A percentile compares a stretch with the other conserved stretches of the same genome.
Conservation (phyloP, 2,113 vertebrate genomes). For the Oceanodroma tethys region DNA sequence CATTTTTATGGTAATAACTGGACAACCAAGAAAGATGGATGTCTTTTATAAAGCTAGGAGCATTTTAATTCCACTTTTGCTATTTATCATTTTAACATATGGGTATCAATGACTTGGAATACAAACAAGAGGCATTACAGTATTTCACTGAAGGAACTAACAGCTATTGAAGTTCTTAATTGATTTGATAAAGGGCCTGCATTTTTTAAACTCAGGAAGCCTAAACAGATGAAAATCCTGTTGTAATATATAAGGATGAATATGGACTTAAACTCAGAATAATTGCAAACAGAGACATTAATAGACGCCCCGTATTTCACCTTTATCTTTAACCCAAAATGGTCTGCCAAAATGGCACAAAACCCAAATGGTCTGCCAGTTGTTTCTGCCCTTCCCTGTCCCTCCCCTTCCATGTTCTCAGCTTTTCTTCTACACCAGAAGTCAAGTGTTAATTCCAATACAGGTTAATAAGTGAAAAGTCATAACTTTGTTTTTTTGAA, state of each 20-base stretch:
- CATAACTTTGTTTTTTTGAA: neutral
- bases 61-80: neutral
- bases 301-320: rapidly evolving
- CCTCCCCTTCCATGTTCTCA: neutral
- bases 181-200: neutral
- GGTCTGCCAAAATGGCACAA: neutral
- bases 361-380: neutral
- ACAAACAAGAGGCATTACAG: neutral
- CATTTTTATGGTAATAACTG: neutral
- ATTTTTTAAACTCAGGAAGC: neutral
- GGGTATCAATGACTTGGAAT: neutral
- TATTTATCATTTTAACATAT: neutral
- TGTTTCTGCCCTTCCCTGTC: neutral
- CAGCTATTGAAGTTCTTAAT: neutral
- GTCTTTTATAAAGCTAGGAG: neutral
- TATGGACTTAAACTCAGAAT: neutral
- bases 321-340: neutral
- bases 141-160: neutral
- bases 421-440: neutral
- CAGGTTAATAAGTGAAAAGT: neutral
- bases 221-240: neutral
- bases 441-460: neutral
- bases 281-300: neutral
- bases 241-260: neutral
- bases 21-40: neutral